Percentiles rank a stretch among this genome's conserved stretches.
phyloP scores from a whole-genome alignment of 2,113 vertebrate genomes.

The Peromyscus polionotus region DNA sequence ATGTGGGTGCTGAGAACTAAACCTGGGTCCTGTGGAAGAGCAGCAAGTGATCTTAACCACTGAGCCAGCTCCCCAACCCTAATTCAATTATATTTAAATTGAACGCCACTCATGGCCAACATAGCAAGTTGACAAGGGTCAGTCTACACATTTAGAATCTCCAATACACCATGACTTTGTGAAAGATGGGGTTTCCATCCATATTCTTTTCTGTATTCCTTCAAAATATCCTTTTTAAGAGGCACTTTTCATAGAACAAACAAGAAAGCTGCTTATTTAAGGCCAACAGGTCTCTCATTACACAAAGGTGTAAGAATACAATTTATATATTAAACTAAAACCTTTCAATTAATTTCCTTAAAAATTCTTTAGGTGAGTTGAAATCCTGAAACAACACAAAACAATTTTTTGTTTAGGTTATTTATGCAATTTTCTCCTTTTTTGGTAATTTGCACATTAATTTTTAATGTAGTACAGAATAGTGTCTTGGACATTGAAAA shows the following conservation, averaged over 20 bases:
- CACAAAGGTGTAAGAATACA: conserved; percentile 78
- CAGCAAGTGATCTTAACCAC: neutral
- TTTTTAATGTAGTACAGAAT: conserved; percentile 91
- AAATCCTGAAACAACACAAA: conserved; percentile 72
- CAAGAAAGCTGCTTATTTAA: conserved; percentile 73
- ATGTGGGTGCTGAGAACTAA: neutral
- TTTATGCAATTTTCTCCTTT: conserved; percentile 82
- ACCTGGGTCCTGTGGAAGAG: neutral
- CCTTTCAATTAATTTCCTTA: conserved; percentile 71
- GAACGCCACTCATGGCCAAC: conserved; percentile 77
- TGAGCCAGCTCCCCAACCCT: neutral
- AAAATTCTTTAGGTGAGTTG: conserved; percentile 67
- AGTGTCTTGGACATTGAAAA: conserved; percentile 87
- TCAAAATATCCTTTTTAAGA: conserved; percentile 50
- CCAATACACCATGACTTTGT: conserved; percentile 33
- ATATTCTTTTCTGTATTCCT: conserved; percentile 62
- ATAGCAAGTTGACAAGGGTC: conserved; percentile 71
- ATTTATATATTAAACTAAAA: conserved; percentile 82
- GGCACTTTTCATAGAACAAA: conserved; percentile 51
- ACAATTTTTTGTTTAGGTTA: conserved; percentile 80
- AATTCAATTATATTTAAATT: conserved; percentile 82
- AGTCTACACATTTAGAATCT: conserved; percentile 78
- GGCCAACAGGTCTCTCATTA: conserved; percentile 74
- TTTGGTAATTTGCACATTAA: conserved; percentile 88
- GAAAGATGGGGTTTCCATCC: conserved; percentile 76